These are phyloP conservation scores for Gobiocypris rarus DNA, from an alignment of 2,113 vertebrate genomes.

Conservation along the genomic window DNA sequence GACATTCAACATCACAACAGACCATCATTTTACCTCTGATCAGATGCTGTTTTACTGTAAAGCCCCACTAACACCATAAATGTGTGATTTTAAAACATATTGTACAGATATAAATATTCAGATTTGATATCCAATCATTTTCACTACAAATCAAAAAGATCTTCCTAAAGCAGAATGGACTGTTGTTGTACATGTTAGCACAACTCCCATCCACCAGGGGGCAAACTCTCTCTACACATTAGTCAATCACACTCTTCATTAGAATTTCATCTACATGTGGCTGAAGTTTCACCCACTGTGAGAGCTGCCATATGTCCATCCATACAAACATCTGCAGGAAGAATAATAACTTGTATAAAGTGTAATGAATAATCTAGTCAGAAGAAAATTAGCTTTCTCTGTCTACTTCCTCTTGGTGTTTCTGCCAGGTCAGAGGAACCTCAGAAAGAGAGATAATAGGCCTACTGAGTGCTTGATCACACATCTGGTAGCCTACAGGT, in stretches of 20 bases:
- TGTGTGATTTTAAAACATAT: background rate
- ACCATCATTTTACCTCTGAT: background rate
- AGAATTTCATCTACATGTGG: constrained; percentile 19
- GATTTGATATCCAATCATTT: background rate
- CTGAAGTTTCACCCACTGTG: background rate
- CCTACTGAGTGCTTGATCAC: background rate
- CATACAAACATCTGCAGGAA: background rate
- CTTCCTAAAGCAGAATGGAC: background rate
- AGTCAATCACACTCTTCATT: background rate
- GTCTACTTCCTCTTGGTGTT: background rate
- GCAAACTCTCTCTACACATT: constrained; percentile 64
- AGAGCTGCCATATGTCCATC: background rate
- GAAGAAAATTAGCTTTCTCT: background rate
- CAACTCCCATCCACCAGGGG: constrained; percentile 68
- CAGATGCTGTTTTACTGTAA: background rate
- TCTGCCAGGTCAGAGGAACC: constrained; percentile 9
- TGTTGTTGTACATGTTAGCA: no score
- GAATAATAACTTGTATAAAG: background rate
- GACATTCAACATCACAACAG: no score
- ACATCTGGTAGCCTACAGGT: background rate
- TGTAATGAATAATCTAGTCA: background rate
- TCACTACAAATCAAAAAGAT: background rate
- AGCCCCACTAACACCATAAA: background rate
- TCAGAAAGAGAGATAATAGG: background rate
- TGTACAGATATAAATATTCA: background rate